Evolutionary conservation across 2,888 invertebrate genomes (phyloP), one percentile per base, ranked within the genome.

Genomic region (Carcina quercana): DNA sequence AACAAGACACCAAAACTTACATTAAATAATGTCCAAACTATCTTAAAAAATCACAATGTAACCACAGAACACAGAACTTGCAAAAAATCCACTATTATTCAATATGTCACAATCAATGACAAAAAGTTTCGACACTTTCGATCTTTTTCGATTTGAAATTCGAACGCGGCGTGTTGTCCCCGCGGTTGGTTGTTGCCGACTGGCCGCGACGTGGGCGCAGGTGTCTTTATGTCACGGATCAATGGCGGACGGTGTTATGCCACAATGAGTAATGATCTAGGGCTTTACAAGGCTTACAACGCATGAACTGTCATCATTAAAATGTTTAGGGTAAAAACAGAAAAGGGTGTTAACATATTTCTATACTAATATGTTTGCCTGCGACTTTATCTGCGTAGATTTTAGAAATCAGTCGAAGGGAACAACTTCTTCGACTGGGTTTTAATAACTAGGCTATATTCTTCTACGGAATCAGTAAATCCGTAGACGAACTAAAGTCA

Each of bases 181-280:
- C 24, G 25, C 29, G 21, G 30, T 36, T 25, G 32, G 26, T 20
- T 47, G 56, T 39, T 54, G 5, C 7, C 17, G 58, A 54, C 55
- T 53, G 43, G 55, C 57, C 53, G 59, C n/a, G 37, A 22, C 43
- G 57, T 48, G 59, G 66, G 52, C 58, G 63, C 72, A 70, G 65
- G 64, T 71, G 64, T 54, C 51, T 61, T 58, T 61, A 57, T 53
- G 55, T 45, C 51, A 48, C 41, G 42, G 58, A 59, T 67, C 66
- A 55, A 57, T 55, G 47, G 48, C 38, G 72, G 73, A 67, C 37
- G 54, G 66, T 33, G 47, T 64, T 57, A 69, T 73, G 63, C 59
- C 28, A 15, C 32, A 30, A 38, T 37, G 31, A 31, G 34, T 45
- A 36, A 38, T 17, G 5, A 17, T 15, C 34, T 19, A 27, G 31